Percentiles rank a stretch among this genome's conserved stretches.
phyloP scores from a whole-genome alignment of 2,888 invertebrate species.

The Sphaerophoria taeniata region DNA sequence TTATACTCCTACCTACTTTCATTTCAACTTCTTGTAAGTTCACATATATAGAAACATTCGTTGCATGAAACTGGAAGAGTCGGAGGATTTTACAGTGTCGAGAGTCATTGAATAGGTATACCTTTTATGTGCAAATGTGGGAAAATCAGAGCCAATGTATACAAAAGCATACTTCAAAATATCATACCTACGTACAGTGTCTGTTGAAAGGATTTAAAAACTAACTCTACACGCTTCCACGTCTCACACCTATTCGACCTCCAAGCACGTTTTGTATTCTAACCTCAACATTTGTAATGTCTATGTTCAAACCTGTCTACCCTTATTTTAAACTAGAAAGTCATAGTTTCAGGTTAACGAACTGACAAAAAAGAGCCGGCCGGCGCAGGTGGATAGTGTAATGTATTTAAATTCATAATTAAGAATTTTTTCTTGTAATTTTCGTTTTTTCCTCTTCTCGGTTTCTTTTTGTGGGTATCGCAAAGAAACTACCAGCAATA shows the following conservation, averaged over 20 bases:
- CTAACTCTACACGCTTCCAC: no score
- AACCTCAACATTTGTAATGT: conserved; percentile 1
- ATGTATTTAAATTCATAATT: conserved; percentile 30
- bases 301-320: neutral
- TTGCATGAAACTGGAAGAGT: neutral
- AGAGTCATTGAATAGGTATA: neutral
- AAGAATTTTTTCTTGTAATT: conserved; percentile 4
- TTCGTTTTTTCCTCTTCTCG: neutral
- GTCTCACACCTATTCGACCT: no score
- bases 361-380: neutral
- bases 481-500: no score
- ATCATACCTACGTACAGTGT: no score
- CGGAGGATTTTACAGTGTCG: no score
- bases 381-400: conserved; percentile 11
- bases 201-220: no score
- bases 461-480: neutral
- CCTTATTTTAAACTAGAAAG: neutral
- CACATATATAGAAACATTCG: neutral
- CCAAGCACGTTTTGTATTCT: neutral
- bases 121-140: neutral
- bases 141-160: no score
- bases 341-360: conserved; percentile 30
- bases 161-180: no score
- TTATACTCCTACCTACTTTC: neutral
- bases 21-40: neutral